Evolutionary conservation across 2,888 invertebrate genomes (phyloP), one percentile per base, ranked within the genome.

Genomic region (Petrolisthes cinctipes): DNA sequence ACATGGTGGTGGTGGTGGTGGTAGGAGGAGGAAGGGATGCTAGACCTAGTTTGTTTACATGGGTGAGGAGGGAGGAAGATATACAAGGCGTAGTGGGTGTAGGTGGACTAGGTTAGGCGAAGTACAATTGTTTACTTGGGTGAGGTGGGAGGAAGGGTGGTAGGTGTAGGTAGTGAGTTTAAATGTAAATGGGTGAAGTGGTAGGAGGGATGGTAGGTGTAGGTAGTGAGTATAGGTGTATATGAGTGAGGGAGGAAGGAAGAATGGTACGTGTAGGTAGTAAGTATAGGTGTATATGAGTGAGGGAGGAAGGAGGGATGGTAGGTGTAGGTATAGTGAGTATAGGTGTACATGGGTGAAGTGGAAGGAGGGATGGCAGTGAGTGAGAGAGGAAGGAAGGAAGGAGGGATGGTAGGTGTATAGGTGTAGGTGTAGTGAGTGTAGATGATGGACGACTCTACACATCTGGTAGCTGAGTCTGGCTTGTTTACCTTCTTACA

Each of bases 401-500:
- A 37, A 2, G n/a, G n/a, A n/a, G n/a, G n/a, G n/a, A n/a, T n/a
- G 78, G 76, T 54, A 17, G n/a, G 78, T n/a, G 54, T 37, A 37
- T n/a, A n/a, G n/a, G n/a, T n/a, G n/a, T n/a, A n/a, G n/a, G n/a
- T n/a, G n/a, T n/a, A n/a, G n/a, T n/a, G n/a, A 2, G 37, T 37
- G 37, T 37, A 68, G 81, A 81, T 37, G 14, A 17, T 76, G 37
- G 56, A 56, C 17, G 37, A 56, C 53, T 80, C 54, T 56, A 23
- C 51, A 68, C 82, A 76, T 20, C 76, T 20, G 56, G 86, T 82
- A 79, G 83, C 83, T 87, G 87, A 87, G 87, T 83, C 83, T 83
- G 83, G 87, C 87, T 80, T 87, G 83, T 87, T 87, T 87, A 83
- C 87, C 87, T 71, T 85, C 85, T 87, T 87, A 73, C 87, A 87